Conservation (phyloP, 1,140 invertebrate species). For the Tetragonula clypearis region DNA sequence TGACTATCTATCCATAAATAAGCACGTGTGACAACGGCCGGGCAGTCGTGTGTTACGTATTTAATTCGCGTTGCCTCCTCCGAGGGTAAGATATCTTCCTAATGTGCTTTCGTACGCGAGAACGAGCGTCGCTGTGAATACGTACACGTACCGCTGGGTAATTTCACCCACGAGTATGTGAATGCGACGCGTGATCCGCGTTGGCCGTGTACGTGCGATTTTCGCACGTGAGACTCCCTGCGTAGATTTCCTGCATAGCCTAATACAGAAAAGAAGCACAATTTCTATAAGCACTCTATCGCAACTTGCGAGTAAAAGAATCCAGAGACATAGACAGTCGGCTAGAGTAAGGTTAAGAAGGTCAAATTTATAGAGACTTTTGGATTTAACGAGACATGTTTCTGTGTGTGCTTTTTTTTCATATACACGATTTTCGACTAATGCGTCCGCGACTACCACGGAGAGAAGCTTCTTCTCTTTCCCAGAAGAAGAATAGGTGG, state of each 20-base stretch:
- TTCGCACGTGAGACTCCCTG: neutral
- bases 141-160: neutral
- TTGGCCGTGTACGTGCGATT: neutral
- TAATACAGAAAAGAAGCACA: too few species aligned
- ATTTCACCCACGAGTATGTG: neutral
- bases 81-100: slow-evolving; percentile 23
- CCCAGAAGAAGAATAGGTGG: neutral
- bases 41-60: slow-evolving; percentile 30
- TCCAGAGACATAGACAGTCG: too few species aligned
- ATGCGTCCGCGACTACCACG: neutral
- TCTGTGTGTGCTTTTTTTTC: too few species aligned
- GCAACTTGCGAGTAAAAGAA: too few species aligned
- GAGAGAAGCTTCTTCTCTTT: neutral
- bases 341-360: too few species aligned
- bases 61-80: slow-evolving; percentile 39
- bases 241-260: too few species aligned
- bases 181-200: neutral
- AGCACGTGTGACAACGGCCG: slow-evolving; percentile 34
- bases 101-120: slow-evolving; percentile 34
- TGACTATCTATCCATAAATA: slow-evolving; percentile 46
- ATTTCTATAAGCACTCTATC: too few species aligned
- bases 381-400: too few species aligned
- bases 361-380: too few species aligned
- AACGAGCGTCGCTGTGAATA: neutral
- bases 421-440: neutral